phyloP scores from a whole-genome alignment of 2,888 invertebrate genomes.

The Pachycephus smyrnensis region DNA sequence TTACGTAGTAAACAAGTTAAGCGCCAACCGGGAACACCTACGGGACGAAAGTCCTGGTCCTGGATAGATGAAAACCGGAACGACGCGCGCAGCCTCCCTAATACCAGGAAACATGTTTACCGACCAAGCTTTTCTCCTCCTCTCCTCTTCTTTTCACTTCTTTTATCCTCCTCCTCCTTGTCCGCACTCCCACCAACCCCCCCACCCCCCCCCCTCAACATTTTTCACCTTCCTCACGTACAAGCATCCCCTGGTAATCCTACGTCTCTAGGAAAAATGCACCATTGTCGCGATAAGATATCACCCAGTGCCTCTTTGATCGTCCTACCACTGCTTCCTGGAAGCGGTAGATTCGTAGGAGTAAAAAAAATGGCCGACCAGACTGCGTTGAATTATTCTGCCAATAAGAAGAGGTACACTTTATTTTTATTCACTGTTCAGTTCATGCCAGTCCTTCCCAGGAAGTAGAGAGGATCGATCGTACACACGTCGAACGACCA shows the following conservation, averaged over 20 bases:
- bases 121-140: background rate
- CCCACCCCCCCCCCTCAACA: constrained; percentile 9
- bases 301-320: background rate
- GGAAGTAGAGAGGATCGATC: background rate
- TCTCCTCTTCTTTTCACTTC: constrained; percentile 13
- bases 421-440: background rate
- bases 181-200: constrained; percentile 13
- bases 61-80: background rate
- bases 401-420: background rate
- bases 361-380: background rate
- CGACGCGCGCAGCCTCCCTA: background rate
- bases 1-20: constrained; percentile 11
- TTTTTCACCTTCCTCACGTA: constrained; percentile 7
- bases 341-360: no score
- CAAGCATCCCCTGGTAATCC: background rate
- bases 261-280: background rate
- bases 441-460: background rate
- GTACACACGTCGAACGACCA: background rate
- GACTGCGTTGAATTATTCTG: background rate
- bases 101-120: background rate
- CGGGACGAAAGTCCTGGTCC: background rate
- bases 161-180: background rate
- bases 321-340: background rate
- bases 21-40: constrained; percentile 5
- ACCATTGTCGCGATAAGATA: background rate